phyloP scores from a whole-genome alignment of 2,797 vertebrate species.

The Avahi laniger region DNA sequence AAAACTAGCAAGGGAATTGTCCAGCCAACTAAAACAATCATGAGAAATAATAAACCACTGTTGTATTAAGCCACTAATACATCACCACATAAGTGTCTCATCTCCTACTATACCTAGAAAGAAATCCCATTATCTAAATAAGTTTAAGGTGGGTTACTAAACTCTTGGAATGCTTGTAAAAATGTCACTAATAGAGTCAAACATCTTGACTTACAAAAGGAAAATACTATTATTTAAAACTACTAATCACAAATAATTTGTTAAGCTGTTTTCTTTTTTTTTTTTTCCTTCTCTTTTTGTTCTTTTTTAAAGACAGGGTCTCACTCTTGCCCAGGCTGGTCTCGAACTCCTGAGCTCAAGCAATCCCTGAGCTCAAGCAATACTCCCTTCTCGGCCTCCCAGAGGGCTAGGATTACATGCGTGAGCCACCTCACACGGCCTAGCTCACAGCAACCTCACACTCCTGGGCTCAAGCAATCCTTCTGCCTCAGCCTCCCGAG shows the following conservation, averaged over 20 bases:
- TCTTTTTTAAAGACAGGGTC: too few species aligned
- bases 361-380: too few species aligned
- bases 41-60: not conserved
- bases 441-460: too few species aligned
- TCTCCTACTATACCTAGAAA: not conserved
- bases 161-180: not conserved
- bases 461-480: too few species aligned
- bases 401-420: too few species aligned
- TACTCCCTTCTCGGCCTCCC: too few species aligned
- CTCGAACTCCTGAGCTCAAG: too few species aligned
- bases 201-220: not conserved
- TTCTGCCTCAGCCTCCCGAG: too few species aligned
- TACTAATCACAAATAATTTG: not conserved
- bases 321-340: too few species aligned
- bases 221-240: not conserved
- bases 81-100: not conserved
- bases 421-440: too few species aligned
- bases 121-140: slow-evolving; percentile 17
- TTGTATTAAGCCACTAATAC: not conserved
- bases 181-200: slow-evolving; percentile 15
- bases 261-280: not conserved
- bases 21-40: not conserved
- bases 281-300: too few species aligned
- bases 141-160: not conserved
- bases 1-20: not conserved